A percentile compares a stretch with the other conserved stretches of the same genome.
Evolutionary conservation across 2,888 invertebrate genomes (phyloP).

Genomic region (Cheilosia grossa): DNA sequence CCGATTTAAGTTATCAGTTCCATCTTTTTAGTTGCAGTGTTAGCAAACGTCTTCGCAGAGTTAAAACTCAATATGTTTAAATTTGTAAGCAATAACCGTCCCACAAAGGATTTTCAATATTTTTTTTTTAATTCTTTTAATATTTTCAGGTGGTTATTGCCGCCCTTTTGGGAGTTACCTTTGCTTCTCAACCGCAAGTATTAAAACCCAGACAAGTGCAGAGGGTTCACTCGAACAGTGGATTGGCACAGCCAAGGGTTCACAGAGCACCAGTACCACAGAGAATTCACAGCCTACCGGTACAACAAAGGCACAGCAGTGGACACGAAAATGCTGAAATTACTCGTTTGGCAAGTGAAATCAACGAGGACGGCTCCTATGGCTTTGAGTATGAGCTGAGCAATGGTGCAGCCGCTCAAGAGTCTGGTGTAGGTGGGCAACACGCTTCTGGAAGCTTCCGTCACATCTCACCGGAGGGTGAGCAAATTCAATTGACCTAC

Average conservation of each 20-base stretch:
- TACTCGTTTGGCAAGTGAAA: constrained; percentile 56
- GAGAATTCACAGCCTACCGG: too few species aligned
- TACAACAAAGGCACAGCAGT: background rate
- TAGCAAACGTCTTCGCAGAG: background rate
- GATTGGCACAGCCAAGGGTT: too few species aligned
- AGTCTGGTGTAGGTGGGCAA: constrained; percentile 84
- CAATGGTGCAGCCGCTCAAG: constrained; percentile 86
- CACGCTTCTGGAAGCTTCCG: constrained; percentile 79
- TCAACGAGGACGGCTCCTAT: constrained; percentile 82
- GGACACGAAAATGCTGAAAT: constrained; percentile 36
- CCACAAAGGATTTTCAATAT: background rate
- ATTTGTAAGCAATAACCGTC: constrained; percentile 23
- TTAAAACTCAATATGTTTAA: constrained; percentile 48
- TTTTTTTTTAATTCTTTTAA: constrained; percentile 30
- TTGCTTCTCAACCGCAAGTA: constrained; percentile 40
- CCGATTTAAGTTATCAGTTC: constrained; percentile 35
- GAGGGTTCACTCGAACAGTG: too few species aligned
- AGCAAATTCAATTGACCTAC: constrained; percentile 77
- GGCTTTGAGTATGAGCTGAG: constrained; percentile 84
- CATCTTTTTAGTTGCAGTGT: constrained; percentile 14
- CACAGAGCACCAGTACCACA: too few species aligned
- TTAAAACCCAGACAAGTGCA: background rate
- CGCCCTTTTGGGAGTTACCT: constrained; percentile 72
- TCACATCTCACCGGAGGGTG: constrained; percentile 80
- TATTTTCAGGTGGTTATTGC: constrained; percentile 68